Conservation (phyloP, 2,113 vertebrate genomes). For the Caracal caracal region DNA sequence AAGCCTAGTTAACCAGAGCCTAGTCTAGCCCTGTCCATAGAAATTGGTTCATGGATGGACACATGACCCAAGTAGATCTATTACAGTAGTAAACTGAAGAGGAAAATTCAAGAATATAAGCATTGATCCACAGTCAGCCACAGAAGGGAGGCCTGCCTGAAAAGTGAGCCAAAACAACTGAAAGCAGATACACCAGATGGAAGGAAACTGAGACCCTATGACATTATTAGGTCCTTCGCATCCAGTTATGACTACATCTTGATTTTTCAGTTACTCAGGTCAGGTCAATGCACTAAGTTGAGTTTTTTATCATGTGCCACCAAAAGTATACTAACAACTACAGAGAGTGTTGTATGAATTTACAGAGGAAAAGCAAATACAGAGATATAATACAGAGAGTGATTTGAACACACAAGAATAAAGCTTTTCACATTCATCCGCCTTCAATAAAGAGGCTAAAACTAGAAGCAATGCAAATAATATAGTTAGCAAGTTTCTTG, state of each 20-base stretch:
- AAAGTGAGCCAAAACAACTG: neutral
- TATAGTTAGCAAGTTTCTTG: neutral
- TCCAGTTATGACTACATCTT: neutral
- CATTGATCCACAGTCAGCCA: neutral
- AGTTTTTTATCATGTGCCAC: neutral
- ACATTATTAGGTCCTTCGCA: neutral
- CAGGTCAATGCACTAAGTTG: neutral
- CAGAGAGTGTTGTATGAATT: neutral
- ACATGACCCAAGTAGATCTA: neutral
- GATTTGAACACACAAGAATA: neutral
- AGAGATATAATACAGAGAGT: neutral
- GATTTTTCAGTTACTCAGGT: neutral
- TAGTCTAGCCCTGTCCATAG: neutral
- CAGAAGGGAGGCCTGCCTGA: neutral
- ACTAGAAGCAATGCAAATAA: neutral
- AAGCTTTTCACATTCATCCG: neutral
- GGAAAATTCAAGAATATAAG: neutral
- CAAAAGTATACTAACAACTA: neutral
- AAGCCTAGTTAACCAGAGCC: neutral
- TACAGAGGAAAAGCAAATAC: neutral
- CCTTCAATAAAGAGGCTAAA: slow-evolving; percentile 1
- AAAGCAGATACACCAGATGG: neutral
- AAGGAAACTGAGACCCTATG: neutral
- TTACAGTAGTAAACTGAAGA: neutral
- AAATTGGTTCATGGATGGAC: neutral